Base-by-base conservation (phyloP, 2,113 vertebrate genomes). In the Gymnocephalus cernua region DNA sequence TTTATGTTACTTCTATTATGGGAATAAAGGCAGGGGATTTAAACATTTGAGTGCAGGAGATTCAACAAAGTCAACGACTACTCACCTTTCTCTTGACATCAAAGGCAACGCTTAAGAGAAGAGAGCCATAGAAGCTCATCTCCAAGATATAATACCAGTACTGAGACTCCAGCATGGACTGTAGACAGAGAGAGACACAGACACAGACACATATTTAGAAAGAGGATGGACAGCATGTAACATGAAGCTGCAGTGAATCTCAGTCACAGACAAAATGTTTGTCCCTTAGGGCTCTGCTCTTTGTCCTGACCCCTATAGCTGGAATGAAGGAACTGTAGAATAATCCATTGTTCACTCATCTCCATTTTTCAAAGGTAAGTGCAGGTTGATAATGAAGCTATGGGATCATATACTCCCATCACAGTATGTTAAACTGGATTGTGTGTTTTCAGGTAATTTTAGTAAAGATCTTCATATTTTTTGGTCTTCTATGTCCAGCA, bases 91-190 rank as follows among this genome's bases (percentile, higher is more conserved):
- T 95, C 87, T 94, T 98, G 73, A 91, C 94, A 89, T 99, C 98
- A n/a, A 95, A 95, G 4, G 97, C 94, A 0, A 99, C 93, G 0
- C 97, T 97, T 79, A 98, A 95, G 50, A 98, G 50, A 6, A 99
- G 95, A 23, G 98, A 98, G 87, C 94, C 96, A 68, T 99, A 99
- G 88, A 99, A 99, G 57, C 97, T 94, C 87, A 99, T 96, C 91
- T 99, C 97, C 75, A 94, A 47, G 81, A 97, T 94, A 86, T 99
- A 99, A 90, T 99, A 99, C 98, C 98, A 99, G 82, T 99, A 99
- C 68, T 99, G 98, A 12, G 98, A 99, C 0, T 95, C 91, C 85
- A 99, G 93, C 95, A 99, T 48, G 12, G 96, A 92, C 98, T 99
- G 90, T 3, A 85, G 76, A 35, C 53, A 86, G 16, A 78, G 25